Evolutionary conservation across 2,113 vertebrate species (phyloP), one percentile per base, ranked within the genome.

Genomic region (Gymnogyps californianus): DNA sequence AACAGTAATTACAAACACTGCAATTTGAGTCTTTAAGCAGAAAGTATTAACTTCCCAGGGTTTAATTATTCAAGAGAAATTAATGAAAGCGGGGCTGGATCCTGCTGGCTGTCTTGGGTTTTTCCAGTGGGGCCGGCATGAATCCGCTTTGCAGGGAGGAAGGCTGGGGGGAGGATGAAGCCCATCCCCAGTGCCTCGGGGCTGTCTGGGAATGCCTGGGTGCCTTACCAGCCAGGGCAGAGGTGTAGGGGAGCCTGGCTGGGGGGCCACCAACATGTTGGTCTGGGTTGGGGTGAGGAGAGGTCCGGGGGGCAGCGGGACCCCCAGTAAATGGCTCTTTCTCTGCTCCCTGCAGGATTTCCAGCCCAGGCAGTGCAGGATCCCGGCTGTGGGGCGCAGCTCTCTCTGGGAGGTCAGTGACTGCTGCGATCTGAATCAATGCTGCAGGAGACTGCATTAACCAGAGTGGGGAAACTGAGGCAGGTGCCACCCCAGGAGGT

Each of bases 31-130:
- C 97, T 94, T 94, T 80, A 89, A 94, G 95, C 89, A 96, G 95
- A 95, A 98, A 96, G 84, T 92, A 97, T 97, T 97, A 95, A 97
- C 96, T 97, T 97, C 96, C 93, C 90, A 85, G 81, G 90, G 90
- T 96, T 98, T 97, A 98, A 98, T 98, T 98, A 98, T 98, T 98
- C 96, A 98, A 65, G 19, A 97, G 97, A 97, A 97, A 97, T 96
- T 95, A 98, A 97, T 96, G 97, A 86, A 90, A 96, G 69, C 8
- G 14, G 15, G 29, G 65, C 59, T 58, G 72, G 44, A 69, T 86
- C 83, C 84, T 88, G 92, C 65, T 76, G 87, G 34, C 66, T 79
- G 17, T 20, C 52, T 67, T 26, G 67, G 42, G 32, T 62, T 70
- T 64, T n/a, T 38, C 71, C 55, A 3, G 16, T 2, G 4, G 40